A percentile compares a stretch with the other conserved stretches of the same genome.
Evolutionary conservation across 2,113 vertebrate species (phyloP).

Genomic region (Microtus oregoni): DNA sequence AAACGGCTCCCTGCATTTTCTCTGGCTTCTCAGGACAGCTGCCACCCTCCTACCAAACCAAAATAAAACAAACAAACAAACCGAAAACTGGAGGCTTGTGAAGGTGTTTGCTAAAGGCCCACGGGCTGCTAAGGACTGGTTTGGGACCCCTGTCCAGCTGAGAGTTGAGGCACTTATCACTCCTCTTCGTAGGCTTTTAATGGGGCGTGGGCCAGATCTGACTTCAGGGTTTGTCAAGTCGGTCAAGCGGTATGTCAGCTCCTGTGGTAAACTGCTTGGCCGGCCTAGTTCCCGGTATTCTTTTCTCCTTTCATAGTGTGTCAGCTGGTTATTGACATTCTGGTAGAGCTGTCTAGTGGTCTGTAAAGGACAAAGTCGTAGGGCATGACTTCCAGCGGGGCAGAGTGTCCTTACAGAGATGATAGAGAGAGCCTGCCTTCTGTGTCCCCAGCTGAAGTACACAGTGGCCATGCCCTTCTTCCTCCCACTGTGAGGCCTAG

Average conservation of each 20-base stretch:
- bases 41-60: neutral
- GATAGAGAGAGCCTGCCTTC: neutral
- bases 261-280: neutral
- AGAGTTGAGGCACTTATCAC: neutral
- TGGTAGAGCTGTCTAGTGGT: neutral
- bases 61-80: no score
- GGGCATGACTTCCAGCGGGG: slow-evolving; percentile 16
- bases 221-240: neutral
- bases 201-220: neutral
- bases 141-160: neutral
- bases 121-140: neutral
- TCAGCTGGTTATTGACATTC: neutral
- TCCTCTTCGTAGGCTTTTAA: neutral
- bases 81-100: neutral
- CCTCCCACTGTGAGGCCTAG: rapidly evolving
- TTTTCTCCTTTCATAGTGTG: neutral
- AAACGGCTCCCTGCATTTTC: neutral
- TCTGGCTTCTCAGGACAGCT: neutral
- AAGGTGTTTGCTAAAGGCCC: neutral
- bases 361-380: neutral
- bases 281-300: neutral
- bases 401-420: slow-evolving; percentile 41
- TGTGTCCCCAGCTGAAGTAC: rapidly evolving
- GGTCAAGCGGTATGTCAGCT: slow-evolving; percentile 36
- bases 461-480: neutral